Evolutionary conservation across 2,797 vertebrate species (phyloP).

Genomic region (Sphenodon punctatus): DNA sequence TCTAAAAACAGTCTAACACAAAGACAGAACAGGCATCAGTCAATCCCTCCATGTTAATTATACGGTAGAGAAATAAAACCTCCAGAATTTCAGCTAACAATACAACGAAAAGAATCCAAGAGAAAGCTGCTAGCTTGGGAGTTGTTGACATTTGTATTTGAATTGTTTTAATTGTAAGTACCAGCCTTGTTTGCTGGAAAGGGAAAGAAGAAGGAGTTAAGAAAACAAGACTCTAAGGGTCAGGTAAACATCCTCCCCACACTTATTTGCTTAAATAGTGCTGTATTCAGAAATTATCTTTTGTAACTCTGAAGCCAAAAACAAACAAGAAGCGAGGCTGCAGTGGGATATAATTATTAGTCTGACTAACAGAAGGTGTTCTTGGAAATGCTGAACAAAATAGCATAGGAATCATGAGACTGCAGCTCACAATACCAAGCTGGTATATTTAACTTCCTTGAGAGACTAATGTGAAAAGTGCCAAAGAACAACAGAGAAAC

Average conservation of each 20-base stretch:
- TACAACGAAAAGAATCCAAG: rapidly evolving
- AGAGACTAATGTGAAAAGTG: background rate
- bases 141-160: background rate
- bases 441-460: background rate
- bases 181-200: background rate
- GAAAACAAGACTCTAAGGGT: background rate
- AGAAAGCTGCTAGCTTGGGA: background rate
- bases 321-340: constrained; percentile 1
- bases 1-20: no score
- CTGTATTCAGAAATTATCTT: background rate
- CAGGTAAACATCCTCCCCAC: background rate
- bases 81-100: background rate
- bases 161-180: constrained; percentile 13
- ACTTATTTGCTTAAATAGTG: background rate
- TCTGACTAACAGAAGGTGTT: background rate
- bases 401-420: background rate
- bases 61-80: background rate
- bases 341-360: background rate
- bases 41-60: background rate
- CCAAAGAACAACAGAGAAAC: background rate
- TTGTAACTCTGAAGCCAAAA: constrained; percentile 11
- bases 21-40: background rate
- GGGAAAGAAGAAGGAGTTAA: background rate
- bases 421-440: background rate
- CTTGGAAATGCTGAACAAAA: background rate